A percentile compares a stretch with the other conserved stretches of the same genome.
Evolutionary conservation across 2,797 vertebrate genomes (phyloP).

Genomic region (Anas bahamensis): DNA sequence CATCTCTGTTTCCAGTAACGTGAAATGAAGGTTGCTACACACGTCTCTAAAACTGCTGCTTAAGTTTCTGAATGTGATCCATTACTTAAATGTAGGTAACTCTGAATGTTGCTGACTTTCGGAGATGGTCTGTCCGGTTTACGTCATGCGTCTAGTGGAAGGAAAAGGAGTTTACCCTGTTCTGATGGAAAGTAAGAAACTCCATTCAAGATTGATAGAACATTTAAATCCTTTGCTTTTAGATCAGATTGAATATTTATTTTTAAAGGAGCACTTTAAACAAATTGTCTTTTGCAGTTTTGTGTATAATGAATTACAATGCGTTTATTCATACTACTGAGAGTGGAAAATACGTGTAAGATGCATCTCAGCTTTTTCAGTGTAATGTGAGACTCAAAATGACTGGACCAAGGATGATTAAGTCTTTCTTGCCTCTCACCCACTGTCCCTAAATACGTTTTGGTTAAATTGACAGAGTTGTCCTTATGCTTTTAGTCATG

Average conservation of each 20-base stretch:
- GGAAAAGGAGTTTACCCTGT: not conserved
- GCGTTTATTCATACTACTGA: slow-evolving; percentile 5
- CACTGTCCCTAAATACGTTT: not conserved
- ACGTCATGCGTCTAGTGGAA: accelerated
- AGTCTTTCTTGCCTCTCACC: not conserved
- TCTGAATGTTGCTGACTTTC: not conserved
- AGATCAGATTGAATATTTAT: slow-evolving; percentile 15
- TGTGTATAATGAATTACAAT: slow-evolving; percentile 38
- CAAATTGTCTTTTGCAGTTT: slow-evolving; percentile 21
- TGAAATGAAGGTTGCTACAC: not conserved
- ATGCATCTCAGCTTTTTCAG: slow-evolving; percentile 15
- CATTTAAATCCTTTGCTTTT: slow-evolving; percentile 38
- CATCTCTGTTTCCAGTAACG: slow-evolving; percentile 3
- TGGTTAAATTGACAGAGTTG: slow-evolving; percentile 40
- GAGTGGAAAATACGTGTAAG: not conserved
- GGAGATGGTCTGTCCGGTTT: not conserved
- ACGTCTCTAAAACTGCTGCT: not conserved
- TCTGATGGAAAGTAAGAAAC: not conserved
- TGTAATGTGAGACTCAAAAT: slow-evolving; percentile 50
- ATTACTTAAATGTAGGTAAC: not conserved
- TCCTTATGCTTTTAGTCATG: not conserved
- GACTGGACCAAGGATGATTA: slow-evolving; percentile 21
- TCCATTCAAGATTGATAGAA: slow-evolving; percentile 21
- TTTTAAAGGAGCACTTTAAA: slow-evolving; percentile 26
- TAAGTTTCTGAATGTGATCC: not conserved